Evolutionary conservation across 35 echinoderm and acorn worm genomes (phyloP), one percentile per base, ranked within the genome.

Genomic region (Apostichopus japonicus): DNA sequence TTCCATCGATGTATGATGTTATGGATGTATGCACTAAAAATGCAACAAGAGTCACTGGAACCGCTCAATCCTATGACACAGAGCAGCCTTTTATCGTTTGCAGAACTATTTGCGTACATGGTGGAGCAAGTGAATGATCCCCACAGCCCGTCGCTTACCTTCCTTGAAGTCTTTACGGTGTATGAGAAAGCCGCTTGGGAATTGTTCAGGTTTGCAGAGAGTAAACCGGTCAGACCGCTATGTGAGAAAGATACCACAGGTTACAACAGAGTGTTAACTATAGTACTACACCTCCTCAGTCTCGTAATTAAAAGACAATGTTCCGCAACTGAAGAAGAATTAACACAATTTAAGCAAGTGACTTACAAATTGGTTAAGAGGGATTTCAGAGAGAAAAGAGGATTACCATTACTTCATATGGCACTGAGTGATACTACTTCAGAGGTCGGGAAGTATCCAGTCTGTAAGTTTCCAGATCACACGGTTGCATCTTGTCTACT

Each of bases 21-120:
- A 21, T 99, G 97, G 97, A 99, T 96, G 97, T 99, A 99, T 94
- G 97, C 97, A 7, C 90, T 99, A 19, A 93, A 99, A 79, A 96
- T 99, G 95, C 97, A 99, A 65, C 97, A 99, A 65, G 70, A 95
- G 51, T 93, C 95, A 6, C 92, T 99, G 79, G 97, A 99, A 95
- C 95, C 97, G 22, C 92, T 99, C 1, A 99, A 99, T 80, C 95
- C 97, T 14, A 99, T 99, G 97, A 99, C 97, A 7, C 97, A 99
- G 72, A 99, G 97, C 86, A 99, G 97, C 91, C 86, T 99, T 19
- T 87, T 99, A 75, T 99, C 97, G 11, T 99, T 99, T 92, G 97
- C 97, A 56, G 97, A 99, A 77, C 76, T 99, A 6, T 99, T 99
- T 90, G 95, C 97, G 7, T 99, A 96, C 95, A 99, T 99, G 97